Percentiles rank a stretch among this genome's conserved stretches.
Evolutionary conservation across 2,113 vertebrate genomes (phyloP).

Genomic region (Amphiprion ocellaris): DNA sequence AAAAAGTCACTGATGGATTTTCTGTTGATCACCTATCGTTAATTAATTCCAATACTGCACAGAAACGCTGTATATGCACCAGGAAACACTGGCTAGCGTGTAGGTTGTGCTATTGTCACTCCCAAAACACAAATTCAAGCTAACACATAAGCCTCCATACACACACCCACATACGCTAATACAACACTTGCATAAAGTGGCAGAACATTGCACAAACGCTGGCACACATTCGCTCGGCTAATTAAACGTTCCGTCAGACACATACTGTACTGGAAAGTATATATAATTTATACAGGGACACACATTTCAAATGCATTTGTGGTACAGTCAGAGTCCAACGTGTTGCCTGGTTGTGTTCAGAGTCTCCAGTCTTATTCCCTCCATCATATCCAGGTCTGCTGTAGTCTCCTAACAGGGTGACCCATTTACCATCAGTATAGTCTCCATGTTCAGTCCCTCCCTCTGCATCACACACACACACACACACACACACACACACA

Average conservation of each 20-base stretch:
- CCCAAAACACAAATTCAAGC: constrained; percentile 71
- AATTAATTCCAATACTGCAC: constrained; percentile 33
- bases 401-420: constrained; percentile 69
- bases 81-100: constrained; percentile 63
- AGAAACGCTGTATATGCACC: constrained; percentile 39
- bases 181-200: constrained; percentile 77
- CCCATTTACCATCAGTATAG: constrained; percentile 74
- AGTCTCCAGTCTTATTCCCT: constrained; percentile 29
- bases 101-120: constrained; percentile 75
- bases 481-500: background rate
- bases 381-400: constrained; percentile 45
- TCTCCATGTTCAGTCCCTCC: constrained; percentile 55
- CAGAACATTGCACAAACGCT: constrained; percentile 68
- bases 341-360: constrained; percentile 36
- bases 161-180: constrained; percentile 81
- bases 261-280: constrained; percentile 28
- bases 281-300: constrained; percentile 30
- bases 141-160: constrained; percentile 78
- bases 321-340: background rate
- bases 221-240: constrained; percentile 51
- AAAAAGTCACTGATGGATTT: constrained; percentile 23
- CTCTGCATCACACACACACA: constrained; percentile 27
- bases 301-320: constrained; percentile 32
- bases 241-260: constrained; percentile 69
- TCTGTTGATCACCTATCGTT: background rate